phyloP scores from a whole-genome alignment of 2,113 vertebrate genomes.

The Tiliqua scincoides region DNA sequence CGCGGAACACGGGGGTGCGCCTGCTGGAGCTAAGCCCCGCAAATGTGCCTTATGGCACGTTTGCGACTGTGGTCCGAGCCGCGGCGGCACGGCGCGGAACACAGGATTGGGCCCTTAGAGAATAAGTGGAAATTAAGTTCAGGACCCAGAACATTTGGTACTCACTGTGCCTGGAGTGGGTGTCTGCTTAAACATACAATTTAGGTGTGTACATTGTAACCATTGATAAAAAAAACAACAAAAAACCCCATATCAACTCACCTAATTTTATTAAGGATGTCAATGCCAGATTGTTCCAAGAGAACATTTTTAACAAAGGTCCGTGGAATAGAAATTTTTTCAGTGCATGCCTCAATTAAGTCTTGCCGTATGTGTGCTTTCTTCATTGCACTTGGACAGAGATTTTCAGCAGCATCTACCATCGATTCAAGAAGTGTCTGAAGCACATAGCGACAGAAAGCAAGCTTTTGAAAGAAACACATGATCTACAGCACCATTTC shows the following conservation, averaged over 20 bases:
- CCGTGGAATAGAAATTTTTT: slow-evolving; percentile 91
- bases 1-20: too few species aligned
- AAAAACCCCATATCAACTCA: slow-evolving; percentile 53
- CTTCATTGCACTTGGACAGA: slow-evolving; percentile 94
- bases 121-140: background rate
- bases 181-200: background rate
- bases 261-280: slow-evolving; percentile 99
- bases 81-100: too few species aligned
- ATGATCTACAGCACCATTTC: background rate
- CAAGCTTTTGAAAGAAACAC: background rate
- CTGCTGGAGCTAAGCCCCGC: too few species aligned
- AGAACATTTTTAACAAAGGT: slow-evolving; percentile 95
- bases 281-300: slow-evolving; percentile 94
- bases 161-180: background rate
- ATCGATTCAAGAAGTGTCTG: slow-evolving; percentile 92
- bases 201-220: background rate
- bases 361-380: slow-evolving; percentile 87
- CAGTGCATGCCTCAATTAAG: slow-evolving; percentile 88
- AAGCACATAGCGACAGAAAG: slow-evolving; percentile 45
- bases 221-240: background rate
- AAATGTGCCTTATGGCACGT: too few species aligned
- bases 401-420: slow-evolving; percentile 89
- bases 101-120: too few species aligned
- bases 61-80: too few species aligned
- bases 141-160: background rate